Conservation (phyloP, 2,113 vertebrate genomes). For the Eira barbara region DNA sequence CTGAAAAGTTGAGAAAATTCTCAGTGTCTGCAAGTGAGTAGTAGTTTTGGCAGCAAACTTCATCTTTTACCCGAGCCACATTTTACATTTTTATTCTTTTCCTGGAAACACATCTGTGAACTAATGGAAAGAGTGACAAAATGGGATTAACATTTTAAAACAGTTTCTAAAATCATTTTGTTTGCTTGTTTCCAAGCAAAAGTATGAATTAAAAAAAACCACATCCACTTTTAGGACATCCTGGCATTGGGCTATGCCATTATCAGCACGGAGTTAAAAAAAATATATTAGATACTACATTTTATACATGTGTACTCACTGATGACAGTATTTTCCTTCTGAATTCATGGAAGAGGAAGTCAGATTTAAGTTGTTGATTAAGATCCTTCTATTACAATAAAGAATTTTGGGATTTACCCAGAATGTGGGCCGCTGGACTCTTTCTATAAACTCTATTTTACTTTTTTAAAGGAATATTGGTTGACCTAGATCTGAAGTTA, state of each 20-base stretch:
- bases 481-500: background rate
- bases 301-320: background rate
- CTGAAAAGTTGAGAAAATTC: slow-evolving; percentile 20
- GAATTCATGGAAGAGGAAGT: slow-evolving; percentile 41
- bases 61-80: background rate
- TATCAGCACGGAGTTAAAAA: background rate
- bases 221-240: background rate
- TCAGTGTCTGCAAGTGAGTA: background rate
- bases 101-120: background rate
- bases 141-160: background rate
- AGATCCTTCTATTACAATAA: background rate
- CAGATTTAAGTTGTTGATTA: slow-evolving; percentile 30
- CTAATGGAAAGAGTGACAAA: slow-evolving; percentile 38
- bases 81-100: slow-evolving; percentile 14
- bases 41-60: background rate
- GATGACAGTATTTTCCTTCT: slow-evolving; percentile 33
- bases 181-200: background rate
- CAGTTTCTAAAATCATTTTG: slow-evolving; percentile 6
- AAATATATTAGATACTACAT: background rate
- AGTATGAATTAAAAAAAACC: background rate
- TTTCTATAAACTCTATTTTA: background rate
- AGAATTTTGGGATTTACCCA: background rate
- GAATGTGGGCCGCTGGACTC: background rate
- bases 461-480: background rate
- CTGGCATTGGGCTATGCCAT: background rate